Conservation (phyloP, 2,888 invertebrate species). For the Neria commutata region DNA sequence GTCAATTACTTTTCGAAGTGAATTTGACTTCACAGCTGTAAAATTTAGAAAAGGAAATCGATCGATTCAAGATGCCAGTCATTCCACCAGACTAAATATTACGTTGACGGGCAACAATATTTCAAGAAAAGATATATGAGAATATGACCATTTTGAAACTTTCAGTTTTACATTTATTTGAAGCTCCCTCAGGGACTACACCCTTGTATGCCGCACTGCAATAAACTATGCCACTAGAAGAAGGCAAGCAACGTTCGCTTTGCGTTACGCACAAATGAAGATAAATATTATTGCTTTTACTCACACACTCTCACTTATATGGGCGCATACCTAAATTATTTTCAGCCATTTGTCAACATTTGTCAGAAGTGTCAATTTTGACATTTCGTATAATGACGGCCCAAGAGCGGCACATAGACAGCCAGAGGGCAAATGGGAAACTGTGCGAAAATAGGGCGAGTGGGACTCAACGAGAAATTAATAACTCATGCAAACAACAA, state of each 20-base stretch:
- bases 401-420: background rate
- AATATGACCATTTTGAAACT: too few relatives aligned
- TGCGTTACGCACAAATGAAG: slow-evolving; percentile 51
- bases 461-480: slow-evolving; percentile 47
- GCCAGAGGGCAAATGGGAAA: background rate
- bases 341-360: slow-evolving; percentile 57
- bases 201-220: too few relatives aligned
- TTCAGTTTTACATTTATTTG: too few relatives aligned
- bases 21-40: too few relatives aligned
- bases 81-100: too few relatives aligned
- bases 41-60: too few relatives aligned
- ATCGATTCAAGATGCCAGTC: too few relatives aligned
- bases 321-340: slow-evolving; percentile 30
- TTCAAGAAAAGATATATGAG: background rate
- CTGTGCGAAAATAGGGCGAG: slow-evolving; percentile 6
- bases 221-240: too few relatives aligned
- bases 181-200: too few relatives aligned
- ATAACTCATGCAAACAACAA: slow-evolving; percentile 47
- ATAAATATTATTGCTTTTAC: slow-evolving; percentile 43
- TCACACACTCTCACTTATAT: slow-evolving; percentile 23
- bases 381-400: slow-evolving; percentile 33
- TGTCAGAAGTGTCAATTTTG: slow-evolving; percentile 51
- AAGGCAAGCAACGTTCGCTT: slow-evolving; percentile 29
- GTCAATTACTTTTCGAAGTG: too few relatives aligned
- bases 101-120: too few relatives aligned